Conservation (phyloP, 1,140 invertebrate genomes). For the Papilio machaon region DNA sequence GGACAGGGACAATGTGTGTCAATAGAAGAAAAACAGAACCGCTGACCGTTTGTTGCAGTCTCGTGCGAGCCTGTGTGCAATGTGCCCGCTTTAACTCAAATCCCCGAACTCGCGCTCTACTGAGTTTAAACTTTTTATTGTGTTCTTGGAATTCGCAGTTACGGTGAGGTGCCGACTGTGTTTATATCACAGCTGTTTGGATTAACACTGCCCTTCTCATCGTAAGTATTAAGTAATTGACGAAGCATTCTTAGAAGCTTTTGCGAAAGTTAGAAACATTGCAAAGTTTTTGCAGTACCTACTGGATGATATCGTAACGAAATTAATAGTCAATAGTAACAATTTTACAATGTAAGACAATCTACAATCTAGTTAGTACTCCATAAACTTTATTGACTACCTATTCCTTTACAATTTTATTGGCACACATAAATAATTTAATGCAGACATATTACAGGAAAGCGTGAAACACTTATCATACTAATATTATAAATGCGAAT, state of each 20-base stretch:
- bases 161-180: slow-evolving; percentile 25
- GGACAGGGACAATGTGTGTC: slow-evolving; percentile 19
- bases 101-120: slow-evolving; percentile 16
- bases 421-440: not conserved
- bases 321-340: too few relatives aligned
- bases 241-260: not conserved
- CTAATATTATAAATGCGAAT: too few relatives aligned
- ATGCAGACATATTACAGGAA: not conserved
- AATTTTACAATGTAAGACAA: too few relatives aligned
- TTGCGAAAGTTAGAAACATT: not conserved
- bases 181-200: not conserved
- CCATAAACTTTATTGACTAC: not conserved
- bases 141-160: slow-evolving; percentile 17
- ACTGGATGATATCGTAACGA: too few relatives aligned
- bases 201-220: not conserved
- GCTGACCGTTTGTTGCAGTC: slow-evolving; percentile 33
- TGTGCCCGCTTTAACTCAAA: slow-evolving; percentile 27
- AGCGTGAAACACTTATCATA: not conserved
- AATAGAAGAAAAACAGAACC: slow-evolving; percentile 28
- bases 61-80: slow-evolving; percentile 19
- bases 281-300: too few relatives aligned
- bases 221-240: slow-evolving; percentile 4
- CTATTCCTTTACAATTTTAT: not conserved
- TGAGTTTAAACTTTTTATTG: not conserved
- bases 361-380: not conserved